A percentile compares a stretch with the other conserved stretches of the same genome.
Evolutionary conservation across 2,888 invertebrate species (phyloP).

Genomic region (Sarcophaga caerulescens): DNA sequence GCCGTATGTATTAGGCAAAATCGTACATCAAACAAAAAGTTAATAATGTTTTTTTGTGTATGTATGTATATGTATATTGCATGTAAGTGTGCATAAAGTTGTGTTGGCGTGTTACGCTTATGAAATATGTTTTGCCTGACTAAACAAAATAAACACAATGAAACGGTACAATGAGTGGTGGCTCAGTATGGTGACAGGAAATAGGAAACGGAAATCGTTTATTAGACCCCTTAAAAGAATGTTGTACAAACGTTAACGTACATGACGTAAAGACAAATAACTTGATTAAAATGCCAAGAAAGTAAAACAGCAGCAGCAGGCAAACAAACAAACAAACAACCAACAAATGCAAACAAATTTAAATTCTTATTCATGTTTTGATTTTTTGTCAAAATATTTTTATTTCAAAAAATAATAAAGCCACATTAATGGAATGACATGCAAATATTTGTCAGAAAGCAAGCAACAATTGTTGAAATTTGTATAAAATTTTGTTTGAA

Average conservation of each 20-base stretch:
- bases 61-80: too few relatives aligned
- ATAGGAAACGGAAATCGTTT: constrained; percentile 61
- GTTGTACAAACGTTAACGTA: constrained; percentile 16
- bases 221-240: constrained; percentile 32
- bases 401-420: too few relatives aligned
- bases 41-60: too few relatives aligned
- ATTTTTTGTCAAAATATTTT: constrained; percentile 10
- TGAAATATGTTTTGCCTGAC: constrained; percentile 57
- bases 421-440: too few relatives aligned
- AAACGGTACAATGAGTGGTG: neutral
- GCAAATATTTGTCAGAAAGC: too few relatives aligned
- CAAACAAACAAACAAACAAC: neutral
- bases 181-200: constrained; percentile 38
- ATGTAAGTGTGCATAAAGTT: too few relatives aligned
- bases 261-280: constrained; percentile 55
- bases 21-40: too few relatives aligned
- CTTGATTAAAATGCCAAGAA: constrained; percentile 50
- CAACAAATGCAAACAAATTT: neutral
- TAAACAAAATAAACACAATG: constrained; percentile 46
- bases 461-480: too few relatives aligned
- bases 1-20: too few relatives aligned
- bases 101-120: neutral
- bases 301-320: constrained; percentile 26
- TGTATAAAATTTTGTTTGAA: too few relatives aligned
- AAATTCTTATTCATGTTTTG: neutral